Conservation (phyloP, 2,888 invertebrate species). For the Neoitamus cyanurus region DNA sequence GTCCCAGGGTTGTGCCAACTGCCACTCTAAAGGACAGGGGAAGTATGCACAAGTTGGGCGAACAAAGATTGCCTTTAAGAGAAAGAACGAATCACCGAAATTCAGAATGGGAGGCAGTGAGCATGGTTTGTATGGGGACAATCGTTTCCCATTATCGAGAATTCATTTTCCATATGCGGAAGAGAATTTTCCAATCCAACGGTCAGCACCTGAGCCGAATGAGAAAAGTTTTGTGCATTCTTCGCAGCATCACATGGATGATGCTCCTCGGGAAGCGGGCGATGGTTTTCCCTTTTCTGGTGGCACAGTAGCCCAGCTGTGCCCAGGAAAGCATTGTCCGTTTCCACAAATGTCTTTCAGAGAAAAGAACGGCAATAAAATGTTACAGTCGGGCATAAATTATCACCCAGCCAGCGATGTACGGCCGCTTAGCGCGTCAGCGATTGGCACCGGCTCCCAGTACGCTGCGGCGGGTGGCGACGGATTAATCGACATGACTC, state of each 20-base stretch:
- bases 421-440: neutral
- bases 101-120: neutral
- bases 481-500: neutral
- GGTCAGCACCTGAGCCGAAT: neutral
- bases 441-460: neutral
- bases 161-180: neutral
- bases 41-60: neutral
- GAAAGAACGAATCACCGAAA: neutral
- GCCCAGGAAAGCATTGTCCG: neutral
- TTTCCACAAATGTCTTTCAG: neutral
- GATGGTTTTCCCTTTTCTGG: neutral
- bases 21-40: neutral
- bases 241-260: neutral
- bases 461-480: neutral
- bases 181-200: neutral
- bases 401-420: neutral
- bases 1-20: neutral
- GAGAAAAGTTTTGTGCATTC: neutral
- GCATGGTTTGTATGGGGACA: neutral
- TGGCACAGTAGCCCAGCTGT: neutral
- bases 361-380: neutral
- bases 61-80: neutral
- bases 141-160: neutral
- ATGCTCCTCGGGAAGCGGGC: neutral
- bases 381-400: neutral